A percentile compares a stretch with the other conserved stretches of the same genome.
Evolutionary conservation across 92 coral and sea anemone genomes (phyloP).

Genomic region (Paragorgia papillata): DNA sequence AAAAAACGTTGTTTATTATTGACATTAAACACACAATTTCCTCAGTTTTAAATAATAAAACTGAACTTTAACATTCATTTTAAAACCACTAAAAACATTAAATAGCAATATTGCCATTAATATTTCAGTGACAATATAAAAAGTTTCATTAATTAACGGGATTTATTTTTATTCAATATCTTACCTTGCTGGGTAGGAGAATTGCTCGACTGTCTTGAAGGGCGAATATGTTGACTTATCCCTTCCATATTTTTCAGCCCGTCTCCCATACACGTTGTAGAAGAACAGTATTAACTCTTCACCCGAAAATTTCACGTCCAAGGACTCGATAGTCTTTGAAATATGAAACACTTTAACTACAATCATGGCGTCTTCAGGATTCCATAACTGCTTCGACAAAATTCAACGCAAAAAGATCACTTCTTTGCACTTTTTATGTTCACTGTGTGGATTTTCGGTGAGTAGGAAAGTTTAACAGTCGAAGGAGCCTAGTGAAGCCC

Average conservation of each 20-base stretch:
- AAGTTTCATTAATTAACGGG: no score
- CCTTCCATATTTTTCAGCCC: constrained; percentile 44
- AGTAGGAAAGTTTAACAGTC: background rate
- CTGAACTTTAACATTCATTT: no score
- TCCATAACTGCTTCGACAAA: constrained; percentile 28
- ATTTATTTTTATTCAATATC: no score
- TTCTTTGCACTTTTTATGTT: background rate
- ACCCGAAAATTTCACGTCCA: background rate
- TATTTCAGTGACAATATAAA: no score
- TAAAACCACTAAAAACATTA: no score
- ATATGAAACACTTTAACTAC: constrained; percentile 27
- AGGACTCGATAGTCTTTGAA: constrained; percentile 36
- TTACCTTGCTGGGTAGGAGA: constrained; percentile 11
- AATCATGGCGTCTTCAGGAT: constrained; percentile 38
- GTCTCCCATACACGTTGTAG: constrained; percentile 43
- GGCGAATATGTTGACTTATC: constrained; percentile 17
- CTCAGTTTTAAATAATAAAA: no score
- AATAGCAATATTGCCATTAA: no score
- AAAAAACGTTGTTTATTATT: no score
- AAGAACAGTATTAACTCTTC: background rate
- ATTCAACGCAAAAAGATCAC: background rate
- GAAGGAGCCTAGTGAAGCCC: constrained; percentile 33
- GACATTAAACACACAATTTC: no score
- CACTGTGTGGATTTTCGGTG: constrained; percentile 6
- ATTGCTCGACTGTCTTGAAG: constrained; percentile 27